Conservation (phyloP, 2,797 vertebrate genomes). For the Onychomys arenicola region DNA sequence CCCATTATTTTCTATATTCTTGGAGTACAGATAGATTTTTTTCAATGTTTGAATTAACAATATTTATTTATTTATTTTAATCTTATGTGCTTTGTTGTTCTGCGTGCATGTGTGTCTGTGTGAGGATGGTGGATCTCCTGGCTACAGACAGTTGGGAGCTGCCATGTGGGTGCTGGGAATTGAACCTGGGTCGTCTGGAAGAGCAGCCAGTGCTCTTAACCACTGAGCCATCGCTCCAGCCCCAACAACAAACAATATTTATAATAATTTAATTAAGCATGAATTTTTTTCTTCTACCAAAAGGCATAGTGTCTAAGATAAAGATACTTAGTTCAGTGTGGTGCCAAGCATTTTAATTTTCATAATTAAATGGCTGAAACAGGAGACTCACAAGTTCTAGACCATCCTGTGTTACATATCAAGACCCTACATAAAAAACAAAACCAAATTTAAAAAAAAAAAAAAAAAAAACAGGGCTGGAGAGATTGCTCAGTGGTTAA, state of each 20-base stretch:
- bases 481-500: not conserved
- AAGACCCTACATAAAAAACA: not conserved
- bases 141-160: not conserved
- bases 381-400: not conserved
- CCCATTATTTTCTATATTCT: no score
- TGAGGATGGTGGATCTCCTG: not conserved
- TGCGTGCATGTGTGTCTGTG: not conserved
- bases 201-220: not conserved
- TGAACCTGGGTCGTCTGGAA: not conserved
- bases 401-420: no score
- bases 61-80: not conserved
- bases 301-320: not conserved
- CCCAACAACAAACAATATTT: not conserved
- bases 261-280: not conserved
- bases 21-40: not conserved
- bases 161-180: not conserved
- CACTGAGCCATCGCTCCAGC: not conserved
- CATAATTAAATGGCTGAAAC: not conserved
- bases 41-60: slow-evolving; percentile 2
- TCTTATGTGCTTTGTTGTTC: not conserved
- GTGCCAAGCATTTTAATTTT: not conserved
- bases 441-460: not conserved
- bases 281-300: slow-evolving; percentile 8
- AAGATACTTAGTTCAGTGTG: not conserved
- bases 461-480: not conserved